Evolutionary conservation across 1,140 invertebrate genomes (phyloP).

Genomic region (Leptopilina boulardi): DNA sequence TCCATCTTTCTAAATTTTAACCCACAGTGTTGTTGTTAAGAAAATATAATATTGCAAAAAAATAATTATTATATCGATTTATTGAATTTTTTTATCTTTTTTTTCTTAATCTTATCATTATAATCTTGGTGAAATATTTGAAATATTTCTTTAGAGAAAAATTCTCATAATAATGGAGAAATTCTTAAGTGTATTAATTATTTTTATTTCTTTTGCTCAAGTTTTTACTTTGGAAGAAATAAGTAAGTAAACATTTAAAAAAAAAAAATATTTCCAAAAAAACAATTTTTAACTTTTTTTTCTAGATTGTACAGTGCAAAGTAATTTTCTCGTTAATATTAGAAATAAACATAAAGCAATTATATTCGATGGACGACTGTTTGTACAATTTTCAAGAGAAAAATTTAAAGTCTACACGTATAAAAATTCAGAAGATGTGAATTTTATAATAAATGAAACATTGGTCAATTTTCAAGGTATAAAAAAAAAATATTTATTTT

Average conservation of each 20-base stretch:
- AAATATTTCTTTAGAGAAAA: no score
- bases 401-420: not conserved
- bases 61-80: no score
- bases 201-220: constrained; percentile 14
- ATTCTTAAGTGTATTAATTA: not conserved
- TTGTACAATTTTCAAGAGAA: not conserved
- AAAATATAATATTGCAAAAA: no score
- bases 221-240: constrained; percentile 42
- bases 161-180: no score
- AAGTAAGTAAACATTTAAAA: constrained; percentile 47
- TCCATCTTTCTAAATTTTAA: not conserved
- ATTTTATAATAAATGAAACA: not conserved
- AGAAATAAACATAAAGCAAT: not conserved
- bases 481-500: no score
- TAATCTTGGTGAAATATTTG: no score
- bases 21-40: no score
- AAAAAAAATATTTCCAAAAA: not conserved
- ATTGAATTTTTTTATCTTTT: no score
- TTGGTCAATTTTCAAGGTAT: not conserved
- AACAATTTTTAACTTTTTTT: not conserved
- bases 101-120: no score
- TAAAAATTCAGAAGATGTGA: not conserved
- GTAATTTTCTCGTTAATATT: not conserved
- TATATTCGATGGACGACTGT: not conserved
- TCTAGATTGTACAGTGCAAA: not conserved